phyloP scores from a whole-genome alignment of 2,888 invertebrate genomes.

The Trichopoda pennipes region DNA sequence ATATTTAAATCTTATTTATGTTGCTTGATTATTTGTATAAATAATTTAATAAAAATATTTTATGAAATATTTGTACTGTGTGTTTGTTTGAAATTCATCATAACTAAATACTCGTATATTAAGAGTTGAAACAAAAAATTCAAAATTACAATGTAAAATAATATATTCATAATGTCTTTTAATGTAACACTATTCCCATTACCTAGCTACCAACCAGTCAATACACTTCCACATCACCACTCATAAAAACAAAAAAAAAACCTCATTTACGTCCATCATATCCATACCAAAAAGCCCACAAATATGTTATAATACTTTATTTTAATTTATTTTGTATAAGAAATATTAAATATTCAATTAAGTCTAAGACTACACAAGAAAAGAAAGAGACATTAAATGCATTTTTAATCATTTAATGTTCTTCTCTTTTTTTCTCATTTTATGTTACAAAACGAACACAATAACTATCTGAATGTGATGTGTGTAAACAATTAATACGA shows the following conservation, averaged over 20 bases:
- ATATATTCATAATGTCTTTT: slow-evolving; percentile 37
- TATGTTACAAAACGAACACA: slow-evolving; percentile 57
- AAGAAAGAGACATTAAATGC: slow-evolving; percentile 67
- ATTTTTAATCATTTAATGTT: slow-evolving; percentile 67
- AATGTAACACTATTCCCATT: slow-evolving; percentile 33
- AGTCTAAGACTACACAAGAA: slow-evolving; percentile 34
- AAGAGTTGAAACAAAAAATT: slow-evolving; percentile 36
- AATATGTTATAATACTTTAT: slow-evolving; percentile 46
- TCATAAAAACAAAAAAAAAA: not conserved
- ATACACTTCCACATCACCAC: not conserved
- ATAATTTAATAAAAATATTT: slow-evolving; percentile 15
- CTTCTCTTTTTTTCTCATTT: slow-evolving; percentile 64
- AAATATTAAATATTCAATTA: slow-evolving; percentile 20
- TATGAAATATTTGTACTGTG: slow-evolving; percentile 39
- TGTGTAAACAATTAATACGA: not conserved
- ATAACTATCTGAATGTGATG: slow-evolving; percentile 13
- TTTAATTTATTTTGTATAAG: slow-evolving; percentile 12
- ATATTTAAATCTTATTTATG: slow-evolving; percentile 20
- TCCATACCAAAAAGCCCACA: slow-evolving; percentile 60
- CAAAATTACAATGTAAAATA: slow-evolving; percentile 50
- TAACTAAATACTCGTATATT: slow-evolving; percentile 68
- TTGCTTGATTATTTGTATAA: slow-evolving; percentile 47
- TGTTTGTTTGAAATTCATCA: slow-evolving; percentile 59
- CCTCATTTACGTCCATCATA: slow-evolving; percentile 1
- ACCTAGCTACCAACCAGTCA: not conserved